A percentile compares a stretch with the other conserved stretches of the same genome.
phyloP scores from a whole-genome alignment of 2,113 vertebrate species.

The Deroptyus accipitrinus region DNA sequence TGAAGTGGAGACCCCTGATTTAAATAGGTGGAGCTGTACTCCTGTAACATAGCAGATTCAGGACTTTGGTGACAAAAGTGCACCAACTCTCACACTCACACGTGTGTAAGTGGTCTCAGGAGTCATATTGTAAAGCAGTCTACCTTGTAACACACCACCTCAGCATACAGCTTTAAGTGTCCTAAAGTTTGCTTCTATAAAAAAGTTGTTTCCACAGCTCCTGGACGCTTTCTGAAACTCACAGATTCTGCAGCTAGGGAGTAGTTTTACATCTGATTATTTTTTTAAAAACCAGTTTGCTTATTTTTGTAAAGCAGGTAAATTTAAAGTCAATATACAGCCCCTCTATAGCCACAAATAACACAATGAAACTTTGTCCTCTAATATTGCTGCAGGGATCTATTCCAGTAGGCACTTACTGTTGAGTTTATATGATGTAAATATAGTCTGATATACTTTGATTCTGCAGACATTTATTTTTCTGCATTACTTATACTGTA shows the following conservation, averaged over 20 bases:
- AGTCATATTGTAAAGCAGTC: not conserved
- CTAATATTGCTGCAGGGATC: not conserved
- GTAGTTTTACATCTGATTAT: constrained; percentile 3
- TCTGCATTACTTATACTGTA: not conserved
- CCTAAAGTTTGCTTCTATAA: constrained; percentile 20
- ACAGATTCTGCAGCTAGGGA: constrained; percentile 19
- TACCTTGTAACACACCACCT: constrained; percentile 32
- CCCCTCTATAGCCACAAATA: not conserved
- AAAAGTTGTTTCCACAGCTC: constrained; percentile 19
- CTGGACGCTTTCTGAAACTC: constrained; percentile 25
- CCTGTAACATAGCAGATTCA: not conserved
- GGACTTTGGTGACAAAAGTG: not conserved
- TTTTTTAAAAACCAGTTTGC: not conserved
- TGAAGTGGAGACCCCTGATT: not conserved
- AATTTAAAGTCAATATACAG: constrained; percentile 2
- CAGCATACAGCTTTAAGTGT: not conserved
- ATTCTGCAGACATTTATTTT: not conserved
- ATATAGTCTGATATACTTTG: not conserved
- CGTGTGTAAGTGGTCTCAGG: not conserved
- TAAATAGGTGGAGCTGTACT: not conserved
- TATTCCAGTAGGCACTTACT: not conserved
- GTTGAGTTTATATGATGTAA: not conserved
- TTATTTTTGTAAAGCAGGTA: constrained; percentile 36
- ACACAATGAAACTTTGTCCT: constrained; percentile 33
- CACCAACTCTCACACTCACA: constrained; percentile 43